These are phyloP conservation scores for Cryptoblepharus egeriae DNA, from an alignment of 2,797 vertebrate species.

Conservation along the genomic window DNA sequence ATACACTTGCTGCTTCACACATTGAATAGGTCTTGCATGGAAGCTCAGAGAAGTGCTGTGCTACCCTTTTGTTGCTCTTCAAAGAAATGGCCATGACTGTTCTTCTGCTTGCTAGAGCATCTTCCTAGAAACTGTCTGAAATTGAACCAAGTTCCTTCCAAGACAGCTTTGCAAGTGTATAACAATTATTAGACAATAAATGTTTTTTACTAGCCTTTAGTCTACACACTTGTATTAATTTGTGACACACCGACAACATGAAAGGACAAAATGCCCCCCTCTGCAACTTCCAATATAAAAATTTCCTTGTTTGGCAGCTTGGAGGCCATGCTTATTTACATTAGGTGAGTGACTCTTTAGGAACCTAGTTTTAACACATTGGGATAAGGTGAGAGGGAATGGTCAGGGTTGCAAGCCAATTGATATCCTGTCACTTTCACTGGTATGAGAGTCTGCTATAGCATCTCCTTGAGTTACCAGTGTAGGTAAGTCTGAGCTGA, in stretches of 20 bases:
- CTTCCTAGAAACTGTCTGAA: slow-evolving; percentile 39
- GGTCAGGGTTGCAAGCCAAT: background rate
- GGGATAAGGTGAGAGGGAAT: too few species aligned
- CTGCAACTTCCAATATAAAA: too few species aligned
- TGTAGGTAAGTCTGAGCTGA: too few species aligned
- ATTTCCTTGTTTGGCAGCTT: background rate
- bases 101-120: slow-evolving; percentile 57
- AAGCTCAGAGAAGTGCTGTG: too few species aligned
- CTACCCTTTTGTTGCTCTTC: background rate
- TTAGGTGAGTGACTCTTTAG: background rate
- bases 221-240: background rate
- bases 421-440: too few species aligned
- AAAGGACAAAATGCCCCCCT: too few species aligned
- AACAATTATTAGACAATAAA: background rate
- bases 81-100: slow-evolving; percentile 42
- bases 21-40: background rate
- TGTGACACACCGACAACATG: too few species aligned
- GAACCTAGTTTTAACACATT: too few species aligned
- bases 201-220: background rate
- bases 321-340: background rate
- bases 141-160: background rate
- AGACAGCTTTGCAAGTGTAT: background rate
- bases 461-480: too few species aligned
- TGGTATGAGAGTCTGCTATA: too few species aligned
- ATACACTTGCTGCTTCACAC: background rate